These are phyloP conservation scores for Phalacrocorax pelagicus DNA, from an alignment of 2,113 vertebrate genomes.

Conservation along the genomic window DNA sequence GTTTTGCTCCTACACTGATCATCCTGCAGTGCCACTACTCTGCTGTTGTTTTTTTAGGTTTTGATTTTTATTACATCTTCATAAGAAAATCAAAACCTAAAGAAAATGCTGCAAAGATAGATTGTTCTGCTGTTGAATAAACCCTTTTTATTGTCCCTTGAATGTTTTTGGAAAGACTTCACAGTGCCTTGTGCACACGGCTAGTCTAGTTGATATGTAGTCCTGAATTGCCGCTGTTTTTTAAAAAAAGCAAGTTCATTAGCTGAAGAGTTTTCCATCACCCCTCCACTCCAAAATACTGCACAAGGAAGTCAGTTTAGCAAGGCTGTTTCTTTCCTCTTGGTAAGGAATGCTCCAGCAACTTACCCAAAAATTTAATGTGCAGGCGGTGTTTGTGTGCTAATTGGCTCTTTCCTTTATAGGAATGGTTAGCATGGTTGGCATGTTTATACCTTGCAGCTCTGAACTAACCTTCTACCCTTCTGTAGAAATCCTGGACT, in stretches of 20 bases:
- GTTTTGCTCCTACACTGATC: not conserved
- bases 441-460: not conserved
- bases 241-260: not conserved
- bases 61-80: conserved; percentile 76
- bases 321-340: not conserved
- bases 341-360: not conserved
- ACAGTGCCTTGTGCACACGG: not conserved
- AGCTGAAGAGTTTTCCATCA: not conserved
- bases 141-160: not conserved
- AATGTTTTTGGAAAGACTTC: not conserved
- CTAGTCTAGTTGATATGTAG: not conserved
- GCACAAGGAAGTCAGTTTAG: not conserved
- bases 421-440: not conserved
- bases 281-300: not conserved
- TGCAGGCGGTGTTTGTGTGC: not conserved
- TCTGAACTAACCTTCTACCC: conserved; percentile 39
- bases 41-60: conserved; percentile 81
- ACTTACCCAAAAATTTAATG: accelerated
- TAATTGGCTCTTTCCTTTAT: not conserved
- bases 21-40: conserved; percentile 18
- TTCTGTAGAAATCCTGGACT: conserved; percentile 94
- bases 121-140: not conserved
- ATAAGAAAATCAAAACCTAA: conserved; percentile 75
- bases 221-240: not conserved
- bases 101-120: conserved; percentile 69